Percentiles rank a stretch among this genome's conserved stretches.
Evolutionary conservation across 2,113 vertebrate genomes (phyloP).

Genomic region (Phoxinus phoxinus): DNA sequence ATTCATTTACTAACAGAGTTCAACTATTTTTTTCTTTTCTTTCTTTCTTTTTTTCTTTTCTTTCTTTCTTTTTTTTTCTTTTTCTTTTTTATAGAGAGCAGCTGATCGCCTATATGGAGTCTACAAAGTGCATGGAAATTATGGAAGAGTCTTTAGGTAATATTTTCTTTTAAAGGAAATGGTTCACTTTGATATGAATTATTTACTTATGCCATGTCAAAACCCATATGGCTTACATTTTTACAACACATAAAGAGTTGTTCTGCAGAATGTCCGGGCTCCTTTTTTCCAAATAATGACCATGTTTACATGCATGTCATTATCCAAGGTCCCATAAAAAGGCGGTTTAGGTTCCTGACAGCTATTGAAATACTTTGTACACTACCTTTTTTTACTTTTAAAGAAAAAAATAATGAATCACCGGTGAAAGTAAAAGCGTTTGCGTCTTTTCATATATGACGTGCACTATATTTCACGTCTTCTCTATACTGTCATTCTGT

Average conservation of each 20-base stretch:
- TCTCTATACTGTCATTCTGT: neutral
- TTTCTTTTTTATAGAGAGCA: constrained; percentile 81
- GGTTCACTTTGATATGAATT: neutral
- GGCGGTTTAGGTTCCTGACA: neutral
- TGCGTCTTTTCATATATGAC: too few species aligned
- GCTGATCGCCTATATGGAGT: constrained; percentile 95
- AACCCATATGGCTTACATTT: neutral
- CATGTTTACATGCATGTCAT: neutral
- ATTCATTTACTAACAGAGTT: constrained; percentile 1
- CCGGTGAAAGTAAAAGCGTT: too few species aligned
- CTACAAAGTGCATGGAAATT: constrained; percentile 97
- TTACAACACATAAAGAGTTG: neutral
- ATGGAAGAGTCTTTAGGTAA: constrained; percentile 96
- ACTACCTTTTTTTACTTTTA: too few species aligned
- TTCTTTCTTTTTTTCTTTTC: too few species aligned
- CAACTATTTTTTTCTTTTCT: neutral
- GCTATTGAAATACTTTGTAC: too few species aligned
- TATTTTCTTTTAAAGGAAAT: neutral
- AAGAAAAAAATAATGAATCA: too few species aligned
- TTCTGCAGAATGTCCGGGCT: neutral
- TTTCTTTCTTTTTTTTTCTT: neutral
- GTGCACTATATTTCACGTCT: too few species aligned
- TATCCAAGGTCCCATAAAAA: neutral
- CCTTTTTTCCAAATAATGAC: neutral
- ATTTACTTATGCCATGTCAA: neutral